Conservation (phyloP, 2,888 invertebrate genomes). For the Tipula helvola region DNA sequence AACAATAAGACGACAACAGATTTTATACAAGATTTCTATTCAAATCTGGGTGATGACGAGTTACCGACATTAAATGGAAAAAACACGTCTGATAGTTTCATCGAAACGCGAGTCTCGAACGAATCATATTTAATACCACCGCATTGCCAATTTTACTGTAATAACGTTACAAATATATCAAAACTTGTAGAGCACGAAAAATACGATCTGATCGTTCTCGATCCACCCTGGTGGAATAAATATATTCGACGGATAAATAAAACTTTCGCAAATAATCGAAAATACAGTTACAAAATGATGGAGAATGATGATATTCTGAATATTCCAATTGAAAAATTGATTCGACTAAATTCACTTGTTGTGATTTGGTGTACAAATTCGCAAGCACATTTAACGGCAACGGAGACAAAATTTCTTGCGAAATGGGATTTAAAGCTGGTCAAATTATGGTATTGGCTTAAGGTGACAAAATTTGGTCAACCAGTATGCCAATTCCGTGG, state of each 20-base stretch:
- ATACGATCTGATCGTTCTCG: conserved; percentile 75
- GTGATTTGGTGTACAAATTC: conserved; percentile 92
- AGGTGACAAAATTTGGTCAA: conserved; percentile 47
- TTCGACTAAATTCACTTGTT: conserved; percentile 52
- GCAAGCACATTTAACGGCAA: conserved; percentile 48
- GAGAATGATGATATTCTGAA: conserved; percentile 57
- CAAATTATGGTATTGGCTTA: conserved; percentile 81
- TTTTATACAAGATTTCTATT: conserved; percentile 32
- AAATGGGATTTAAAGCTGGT: conserved; percentile 60
- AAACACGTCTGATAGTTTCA: conserved; percentile 40
- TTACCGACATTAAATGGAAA: conserved; percentile 41
- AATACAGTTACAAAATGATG: conserved; percentile 64
- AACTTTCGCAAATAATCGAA: conserved; percentile 13
- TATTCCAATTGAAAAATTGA: conserved; percentile 54
- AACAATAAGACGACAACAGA: conserved; percentile 30
- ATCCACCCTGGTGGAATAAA: conserved; percentile 96
- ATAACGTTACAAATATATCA: conserved; percentile 47
- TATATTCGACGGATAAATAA: conserved; percentile 68
- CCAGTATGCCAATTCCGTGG: conserved; percentile 54
- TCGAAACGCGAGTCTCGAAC: conserved; percentile 38
- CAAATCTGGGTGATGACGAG: neutral
- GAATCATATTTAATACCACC: conserved; percentile 52
- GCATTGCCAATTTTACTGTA: conserved; percentile 52
- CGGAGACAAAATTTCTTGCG: conserved; percentile 61
- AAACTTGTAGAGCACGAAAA: conserved; percentile 37